Percentiles rank a stretch among this genome's conserved stretches.
These are phyloP conservation scores for Laticauda laticaudata DNA, from an alignment of 2,113 vertebrate genomes.

Conservation along the genomic window DNA sequence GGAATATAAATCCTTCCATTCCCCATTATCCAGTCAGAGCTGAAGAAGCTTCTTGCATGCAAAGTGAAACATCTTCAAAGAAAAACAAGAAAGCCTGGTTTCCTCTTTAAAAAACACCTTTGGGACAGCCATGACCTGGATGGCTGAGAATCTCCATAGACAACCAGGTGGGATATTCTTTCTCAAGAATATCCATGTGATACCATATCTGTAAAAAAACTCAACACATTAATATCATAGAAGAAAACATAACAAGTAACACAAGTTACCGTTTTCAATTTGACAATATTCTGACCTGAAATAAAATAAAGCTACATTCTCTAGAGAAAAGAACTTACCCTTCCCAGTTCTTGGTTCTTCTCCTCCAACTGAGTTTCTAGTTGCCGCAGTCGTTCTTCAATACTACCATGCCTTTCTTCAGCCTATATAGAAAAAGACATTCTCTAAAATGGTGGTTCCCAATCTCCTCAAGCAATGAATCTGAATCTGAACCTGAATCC, in stretches of 20 bases:
- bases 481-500: not conserved
- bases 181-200: not conserved
- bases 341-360: conserved; percentile 94
- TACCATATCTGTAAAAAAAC: not conserved
- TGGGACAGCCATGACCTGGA: no score
- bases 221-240: not conserved
- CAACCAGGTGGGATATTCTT: not conserved
- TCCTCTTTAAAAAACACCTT: no score
- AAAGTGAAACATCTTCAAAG: no score
- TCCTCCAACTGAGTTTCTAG: conserved; percentile 94
- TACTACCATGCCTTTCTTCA: conserved; percentile 92
- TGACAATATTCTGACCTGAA: not conserved
- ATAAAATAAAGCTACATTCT: not conserved
- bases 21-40: no score
- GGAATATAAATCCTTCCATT: no score
- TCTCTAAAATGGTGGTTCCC: not conserved
- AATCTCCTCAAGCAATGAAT: not conserved
- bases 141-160: no score
- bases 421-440: conserved; percentile 76
- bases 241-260: not conserved
- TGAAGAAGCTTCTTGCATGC: no score
- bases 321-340: conserved; percentile 73
- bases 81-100: no score
- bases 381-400: conserved; percentile 91
- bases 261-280: not conserved